Base-by-base conservation (phyloP, 2,797 vertebrate species). In the Dendrocincla fuliginosa region DNA sequence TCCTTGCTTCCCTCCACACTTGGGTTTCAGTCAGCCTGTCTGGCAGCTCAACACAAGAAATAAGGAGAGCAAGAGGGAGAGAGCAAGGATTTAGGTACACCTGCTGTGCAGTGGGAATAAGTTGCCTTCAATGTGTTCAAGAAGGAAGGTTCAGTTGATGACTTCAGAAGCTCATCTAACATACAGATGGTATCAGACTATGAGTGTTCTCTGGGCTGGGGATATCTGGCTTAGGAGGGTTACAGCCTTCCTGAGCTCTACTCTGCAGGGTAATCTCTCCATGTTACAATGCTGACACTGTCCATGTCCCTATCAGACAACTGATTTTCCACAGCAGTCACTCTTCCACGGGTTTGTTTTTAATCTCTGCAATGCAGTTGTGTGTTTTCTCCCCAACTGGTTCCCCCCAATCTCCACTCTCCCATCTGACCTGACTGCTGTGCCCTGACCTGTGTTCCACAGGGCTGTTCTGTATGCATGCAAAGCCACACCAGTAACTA, bases 321-420 rank as follows among this genome's bases (percentile, higher is more conserved):
- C 59, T 56, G 87, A 79, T 95, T 88, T 88, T 86, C 55, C 52
- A 42, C 0, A 0, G 57, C 47, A 68, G 55, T 67, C 15, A 2
- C 53, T 89, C 37, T 75, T 85, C 65, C 49, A 13, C n/a, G 33
- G 20, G 39, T 71, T 81, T 85, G 33, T 65, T 94, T 92, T 82
- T 95, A 91, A 95, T 86, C 89, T 92, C 73, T 89, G 79, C 73
- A 56, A 28, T 59, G 71, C 87, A 92, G 68, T 81, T 49, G 17
- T 55, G 47, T 61, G 27, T 39, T 68, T 90, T 61, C 28, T 74
- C 27, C 24, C 57, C 19, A 19, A 44, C 32, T 35, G 59, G 22
- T 84, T 80, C 81, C 35, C 69, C 22, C 4, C 76, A 61, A 3
- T 16, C 27, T 85, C 41, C 39, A 42, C 47, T 55, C 32, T 76